These are phyloP conservation scores for Geothlypis trichas DNA, from an alignment of 2,113 vertebrate species.

Conservation along the genomic window DNA sequence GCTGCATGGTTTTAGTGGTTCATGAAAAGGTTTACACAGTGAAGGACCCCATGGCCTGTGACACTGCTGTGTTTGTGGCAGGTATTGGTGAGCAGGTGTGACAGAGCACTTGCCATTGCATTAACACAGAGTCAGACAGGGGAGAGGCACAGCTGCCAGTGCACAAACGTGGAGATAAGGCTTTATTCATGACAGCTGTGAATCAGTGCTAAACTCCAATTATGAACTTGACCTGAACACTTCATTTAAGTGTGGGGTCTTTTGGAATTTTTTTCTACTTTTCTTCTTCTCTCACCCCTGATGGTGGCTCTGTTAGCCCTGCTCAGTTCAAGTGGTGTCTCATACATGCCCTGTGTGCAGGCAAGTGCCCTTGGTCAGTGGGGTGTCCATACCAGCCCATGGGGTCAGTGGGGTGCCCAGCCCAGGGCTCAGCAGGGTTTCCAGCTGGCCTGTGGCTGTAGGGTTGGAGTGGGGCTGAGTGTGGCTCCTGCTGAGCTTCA, in stretches of 20 bases:
- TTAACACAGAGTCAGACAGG: neutral
- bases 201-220: neutral
- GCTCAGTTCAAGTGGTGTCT: neutral
- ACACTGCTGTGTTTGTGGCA: neutral
- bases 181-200: neutral
- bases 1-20: neutral
- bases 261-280: accelerated
- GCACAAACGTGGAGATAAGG: neutral
- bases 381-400: neutral
- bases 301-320: neutral
- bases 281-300: accelerated
- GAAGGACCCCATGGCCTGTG: neutral
- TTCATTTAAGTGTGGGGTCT: neutral
- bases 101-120: neutral
- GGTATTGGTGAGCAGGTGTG: neutral
- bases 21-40: neutral
- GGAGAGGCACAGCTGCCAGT: neutral
- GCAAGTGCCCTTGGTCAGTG: neutral
- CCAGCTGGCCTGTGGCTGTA: neutral
- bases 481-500: neutral
- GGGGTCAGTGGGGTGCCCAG: neutral
- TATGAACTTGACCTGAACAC: neutral
- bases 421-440: neutral
- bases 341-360: neutral
- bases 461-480: accelerated